phyloP scores from a whole-genome alignment of 1,140 invertebrate genomes.

The Lucilia cuprina region DNA sequence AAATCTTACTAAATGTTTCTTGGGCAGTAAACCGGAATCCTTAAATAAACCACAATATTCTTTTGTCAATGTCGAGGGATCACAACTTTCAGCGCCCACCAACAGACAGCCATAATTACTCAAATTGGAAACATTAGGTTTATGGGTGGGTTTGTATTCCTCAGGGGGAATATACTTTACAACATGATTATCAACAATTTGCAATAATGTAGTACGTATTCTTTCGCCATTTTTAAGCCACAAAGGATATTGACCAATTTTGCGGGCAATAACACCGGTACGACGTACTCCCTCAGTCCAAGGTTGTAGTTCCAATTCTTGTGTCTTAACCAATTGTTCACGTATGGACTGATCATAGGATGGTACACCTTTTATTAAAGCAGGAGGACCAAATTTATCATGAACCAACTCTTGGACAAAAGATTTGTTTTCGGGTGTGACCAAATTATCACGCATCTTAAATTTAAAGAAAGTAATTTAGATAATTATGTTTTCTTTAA shows the following conservation, averaged over 20 bases:
- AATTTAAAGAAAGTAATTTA: conserved; percentile 40
- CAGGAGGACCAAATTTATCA: conserved; percentile 68
- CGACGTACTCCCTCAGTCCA: conserved; percentile 74
- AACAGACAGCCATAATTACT: conserved; percentile 75
- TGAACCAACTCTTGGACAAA: conserved; percentile 83
- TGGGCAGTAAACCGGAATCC: conserved; percentile 88
- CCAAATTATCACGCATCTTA: conserved; percentile 71
- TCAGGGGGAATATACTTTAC: conserved; percentile 90
- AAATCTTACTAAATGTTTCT: conserved; percentile 84
- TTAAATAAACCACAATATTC: conserved; percentile 89
- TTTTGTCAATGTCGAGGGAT: conserved; percentile 87
- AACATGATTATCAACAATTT: conserved; percentile 95
- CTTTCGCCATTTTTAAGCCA: conserved; percentile 88
- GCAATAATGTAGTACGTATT: conserved; percentile 81
- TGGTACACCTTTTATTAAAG: conserved; percentile 60
- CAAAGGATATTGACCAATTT: conserved; percentile 92
- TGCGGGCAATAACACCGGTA: conserved; percentile 87
- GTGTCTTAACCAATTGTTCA: conserved; percentile 66
- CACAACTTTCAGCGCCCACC: conserved; percentile 87
- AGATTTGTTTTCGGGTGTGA: conserved; percentile 81
- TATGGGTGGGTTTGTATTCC: conserved; percentile 70
- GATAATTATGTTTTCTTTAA: not conserved
- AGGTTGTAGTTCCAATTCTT: conserved; percentile 66
- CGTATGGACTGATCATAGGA: conserved; percentile 60
- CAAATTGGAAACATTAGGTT: conserved; percentile 57